phyloP scores from a whole-genome alignment of 2,113 vertebrate species.

The Strix uralensis region DNA sequence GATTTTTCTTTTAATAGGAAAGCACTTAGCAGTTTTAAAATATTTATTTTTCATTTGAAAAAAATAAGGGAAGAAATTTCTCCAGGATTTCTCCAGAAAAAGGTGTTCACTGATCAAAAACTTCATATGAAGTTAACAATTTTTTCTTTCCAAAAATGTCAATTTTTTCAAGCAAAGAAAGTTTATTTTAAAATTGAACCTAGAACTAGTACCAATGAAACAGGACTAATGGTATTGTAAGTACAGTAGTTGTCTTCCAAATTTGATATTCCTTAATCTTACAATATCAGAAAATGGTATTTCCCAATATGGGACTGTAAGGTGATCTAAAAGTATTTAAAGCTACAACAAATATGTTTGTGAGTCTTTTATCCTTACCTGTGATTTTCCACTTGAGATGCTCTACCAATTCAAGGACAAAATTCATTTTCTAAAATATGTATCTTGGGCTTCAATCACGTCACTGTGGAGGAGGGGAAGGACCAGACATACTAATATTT shows the following conservation, averaged over 20 bases:
- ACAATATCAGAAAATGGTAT: neutral
- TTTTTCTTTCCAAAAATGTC: neutral
- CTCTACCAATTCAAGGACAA: neutral
- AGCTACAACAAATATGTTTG: neutral
- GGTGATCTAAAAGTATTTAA: neutral
- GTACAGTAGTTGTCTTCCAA: neutral
- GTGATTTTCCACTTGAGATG: neutral
- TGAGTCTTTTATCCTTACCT: neutral
- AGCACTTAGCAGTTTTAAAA: neutral
- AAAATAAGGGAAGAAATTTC: neutral
- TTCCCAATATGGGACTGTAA: neutral
- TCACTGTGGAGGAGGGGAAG: neutral
- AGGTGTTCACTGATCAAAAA: neutral
- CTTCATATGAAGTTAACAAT: neutral
- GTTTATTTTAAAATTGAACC: neutral
- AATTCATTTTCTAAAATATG: neutral
- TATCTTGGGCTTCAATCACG: neutral
- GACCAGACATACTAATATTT: neutral
- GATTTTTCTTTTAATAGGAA: neutral
- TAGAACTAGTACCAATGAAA: neutral
- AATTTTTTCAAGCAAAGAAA: neutral
- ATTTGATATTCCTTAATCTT: neutral
- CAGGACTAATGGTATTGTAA: neutral
- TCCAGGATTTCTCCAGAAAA: neutral
- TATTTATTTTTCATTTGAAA: neutral